phyloP scores from a whole-genome alignment of 2,113 vertebrate genomes.

The Ia io region DNA sequence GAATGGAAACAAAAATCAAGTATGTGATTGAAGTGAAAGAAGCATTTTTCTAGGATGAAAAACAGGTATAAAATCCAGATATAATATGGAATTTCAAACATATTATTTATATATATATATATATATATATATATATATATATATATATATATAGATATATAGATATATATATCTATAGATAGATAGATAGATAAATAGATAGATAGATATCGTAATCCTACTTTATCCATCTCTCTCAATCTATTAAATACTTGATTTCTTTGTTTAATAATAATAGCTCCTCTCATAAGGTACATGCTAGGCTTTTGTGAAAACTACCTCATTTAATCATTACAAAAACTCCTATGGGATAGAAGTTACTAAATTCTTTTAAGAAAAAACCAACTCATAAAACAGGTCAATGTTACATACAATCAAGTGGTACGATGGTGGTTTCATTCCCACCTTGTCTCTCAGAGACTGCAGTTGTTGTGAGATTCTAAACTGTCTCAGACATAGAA shows the following conservation, averaged over 20 bases:
- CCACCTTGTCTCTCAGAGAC: neutral
- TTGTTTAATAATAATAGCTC: neutral
- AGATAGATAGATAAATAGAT: too few species aligned
- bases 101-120: too few species aligned
- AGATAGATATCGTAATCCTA: neutral
- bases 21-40: neutral
- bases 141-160: too few species aligned
- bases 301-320: neutral
- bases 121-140: too few species aligned
- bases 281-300: neutral
- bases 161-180: neutral
- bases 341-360: neutral
- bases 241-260: neutral
- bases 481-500: neutral
- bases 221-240: neutral
- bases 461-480: neutral
- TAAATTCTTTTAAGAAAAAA: neutral
- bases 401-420: too few species aligned
- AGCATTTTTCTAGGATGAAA: neutral
- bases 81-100: neutral
- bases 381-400: neutral
- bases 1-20: neutral
- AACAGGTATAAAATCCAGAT: neutral
- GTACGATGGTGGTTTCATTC: neutral
- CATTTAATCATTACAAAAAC: neutral